Evolutionary conservation across 2,113 vertebrate genomes (phyloP).

Genomic region (Peucedramus taeniatus): DNA sequence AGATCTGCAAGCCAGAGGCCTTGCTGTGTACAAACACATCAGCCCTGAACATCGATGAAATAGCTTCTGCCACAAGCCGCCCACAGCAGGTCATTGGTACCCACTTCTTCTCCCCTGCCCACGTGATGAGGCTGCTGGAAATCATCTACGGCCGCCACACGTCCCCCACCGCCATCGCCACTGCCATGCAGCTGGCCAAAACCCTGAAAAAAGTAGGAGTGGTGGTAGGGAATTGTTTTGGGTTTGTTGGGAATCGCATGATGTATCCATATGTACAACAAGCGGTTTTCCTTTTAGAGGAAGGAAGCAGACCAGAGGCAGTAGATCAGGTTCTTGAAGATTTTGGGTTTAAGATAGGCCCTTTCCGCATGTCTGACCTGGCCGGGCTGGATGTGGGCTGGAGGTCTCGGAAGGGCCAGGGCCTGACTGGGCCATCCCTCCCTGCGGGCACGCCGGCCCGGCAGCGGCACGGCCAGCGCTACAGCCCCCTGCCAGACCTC

Average conservation of each 20-base stretch:
- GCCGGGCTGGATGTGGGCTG: slow-evolving; percentile 89
- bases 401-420: slow-evolving; percentile 77
- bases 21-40: slow-evolving; percentile 90
- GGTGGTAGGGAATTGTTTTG: slow-evolving; percentile 87
- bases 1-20: slow-evolving; percentile 76
- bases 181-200: slow-evolving; percentile 82
- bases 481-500: slow-evolving; percentile 86
- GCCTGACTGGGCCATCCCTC: slow-evolving; percentile 61
- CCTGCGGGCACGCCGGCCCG: slow-evolving; percentile 62
- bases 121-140: slow-evolving; percentile 89
- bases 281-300: slow-evolving; percentile 84
- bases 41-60: slow-evolving; percentile 79
- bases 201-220: slow-evolving; percentile 84
- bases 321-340: slow-evolving; percentile 83
- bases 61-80: slow-evolving; percentile 75
- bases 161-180: slow-evolving; percentile 80
- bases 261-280: slow-evolving; percentile 75
- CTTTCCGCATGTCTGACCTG: slow-evolving; percentile 85
- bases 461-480: slow-evolving; percentile 71
- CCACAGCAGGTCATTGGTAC: slow-evolving; percentile 87
- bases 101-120: slow-evolving; percentile 92
- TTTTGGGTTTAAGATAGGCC: slow-evolving; percentile 89
- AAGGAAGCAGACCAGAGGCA: slow-evolving; percentile 84
- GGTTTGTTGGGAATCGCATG: slow-evolving; percentile 93
- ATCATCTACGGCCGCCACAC: slow-evolving; percentile 80